phyloP scores from a whole-genome alignment of 2,113 vertebrate species.

The Datnioides undecimradiatus region DNA sequence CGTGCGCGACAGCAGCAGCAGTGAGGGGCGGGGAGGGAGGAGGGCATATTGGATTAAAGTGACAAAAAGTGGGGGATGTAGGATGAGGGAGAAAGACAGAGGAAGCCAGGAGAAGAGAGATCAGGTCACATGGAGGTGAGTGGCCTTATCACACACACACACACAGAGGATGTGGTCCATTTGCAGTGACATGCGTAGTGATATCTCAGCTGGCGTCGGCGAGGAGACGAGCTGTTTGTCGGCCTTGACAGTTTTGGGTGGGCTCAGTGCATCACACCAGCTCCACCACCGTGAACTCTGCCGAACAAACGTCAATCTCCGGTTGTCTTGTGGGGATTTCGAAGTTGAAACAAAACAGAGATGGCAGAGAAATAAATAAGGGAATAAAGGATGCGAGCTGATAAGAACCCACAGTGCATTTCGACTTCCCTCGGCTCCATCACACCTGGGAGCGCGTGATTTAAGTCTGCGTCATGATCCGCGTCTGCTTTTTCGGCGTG shows the following conservation, averaged over 20 bases:
- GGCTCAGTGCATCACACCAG: constrained; percentile 74
- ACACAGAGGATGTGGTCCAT: constrained; percentile 79
- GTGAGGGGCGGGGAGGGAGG: background rate
- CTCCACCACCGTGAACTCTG: constrained; percentile 78
- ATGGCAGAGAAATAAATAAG: constrained; percentile 46
- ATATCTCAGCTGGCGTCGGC: constrained; percentile 72
- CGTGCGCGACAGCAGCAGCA: constrained; percentile 14
- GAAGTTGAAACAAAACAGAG: constrained; percentile 69
- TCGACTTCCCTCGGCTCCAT: background rate
- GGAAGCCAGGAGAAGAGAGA: constrained; percentile 38
- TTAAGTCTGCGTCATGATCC: background rate
- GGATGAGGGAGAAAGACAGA: constrained; percentile 17
- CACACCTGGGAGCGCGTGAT: background rate
- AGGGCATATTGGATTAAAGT: constrained; percentile 41
- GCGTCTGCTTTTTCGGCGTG: background rate
- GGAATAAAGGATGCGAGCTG: constrained; percentile 4
- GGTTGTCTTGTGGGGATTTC: constrained; percentile 71
- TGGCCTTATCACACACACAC: constrained; percentile 77
- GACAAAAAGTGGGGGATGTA: constrained; percentile 37
- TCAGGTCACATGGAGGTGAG: constrained; percentile 78
- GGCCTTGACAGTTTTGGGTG: constrained; percentile 80
- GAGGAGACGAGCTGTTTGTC: constrained; percentile 77
- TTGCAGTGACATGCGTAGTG: constrained; percentile 73
- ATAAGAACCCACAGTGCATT: constrained; percentile 17
- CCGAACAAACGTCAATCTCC: constrained; percentile 76